Conservation (phyloP, 2,113 vertebrate genomes). For the Melanerpes aurifrons region DNA sequence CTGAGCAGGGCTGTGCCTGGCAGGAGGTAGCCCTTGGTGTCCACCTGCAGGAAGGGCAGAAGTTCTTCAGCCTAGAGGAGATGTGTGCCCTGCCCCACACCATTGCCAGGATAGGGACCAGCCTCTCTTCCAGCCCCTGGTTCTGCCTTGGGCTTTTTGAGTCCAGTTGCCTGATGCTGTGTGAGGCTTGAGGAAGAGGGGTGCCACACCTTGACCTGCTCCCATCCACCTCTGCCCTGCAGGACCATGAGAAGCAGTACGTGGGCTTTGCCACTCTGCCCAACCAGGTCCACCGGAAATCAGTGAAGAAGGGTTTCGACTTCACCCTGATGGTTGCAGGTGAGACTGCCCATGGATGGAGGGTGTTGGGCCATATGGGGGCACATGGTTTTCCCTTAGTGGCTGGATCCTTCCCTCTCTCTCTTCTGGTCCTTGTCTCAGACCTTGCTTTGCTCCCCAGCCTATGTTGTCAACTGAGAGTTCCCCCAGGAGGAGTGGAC, state of each 20-base stretch:
- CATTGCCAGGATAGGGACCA: fast-evolving
- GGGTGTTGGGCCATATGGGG: background rate
- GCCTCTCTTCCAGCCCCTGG: background rate
- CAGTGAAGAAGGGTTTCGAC: constrained; percentile 98
- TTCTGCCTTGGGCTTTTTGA: background rate
- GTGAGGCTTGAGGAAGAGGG: background rate
- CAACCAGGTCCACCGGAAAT: constrained; percentile 98
- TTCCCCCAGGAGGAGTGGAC: background rate
- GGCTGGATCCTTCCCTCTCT: fast-evolving
- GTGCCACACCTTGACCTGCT: constrained; percentile 29
- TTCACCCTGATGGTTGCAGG: constrained; percentile 99
- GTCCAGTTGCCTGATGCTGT: background rate
- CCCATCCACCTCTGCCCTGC: constrained; percentile 12
- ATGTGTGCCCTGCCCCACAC: background rate
- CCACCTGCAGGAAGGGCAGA: background rate
- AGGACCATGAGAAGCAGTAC: constrained; percentile 95
- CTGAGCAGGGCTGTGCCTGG: background rate
- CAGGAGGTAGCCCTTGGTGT: background rate
- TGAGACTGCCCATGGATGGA: constrained; percentile 45
- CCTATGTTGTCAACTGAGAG: background rate
- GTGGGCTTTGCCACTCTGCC: constrained; percentile 97
- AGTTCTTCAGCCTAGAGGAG: background rate
- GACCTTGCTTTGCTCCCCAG: background rate
- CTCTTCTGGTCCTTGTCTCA: background rate
- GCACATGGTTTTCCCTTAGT: fast-evolving